Base-by-base conservation (phyloP, 2,797 vertebrate species). In the Danio choprae region DNA sequence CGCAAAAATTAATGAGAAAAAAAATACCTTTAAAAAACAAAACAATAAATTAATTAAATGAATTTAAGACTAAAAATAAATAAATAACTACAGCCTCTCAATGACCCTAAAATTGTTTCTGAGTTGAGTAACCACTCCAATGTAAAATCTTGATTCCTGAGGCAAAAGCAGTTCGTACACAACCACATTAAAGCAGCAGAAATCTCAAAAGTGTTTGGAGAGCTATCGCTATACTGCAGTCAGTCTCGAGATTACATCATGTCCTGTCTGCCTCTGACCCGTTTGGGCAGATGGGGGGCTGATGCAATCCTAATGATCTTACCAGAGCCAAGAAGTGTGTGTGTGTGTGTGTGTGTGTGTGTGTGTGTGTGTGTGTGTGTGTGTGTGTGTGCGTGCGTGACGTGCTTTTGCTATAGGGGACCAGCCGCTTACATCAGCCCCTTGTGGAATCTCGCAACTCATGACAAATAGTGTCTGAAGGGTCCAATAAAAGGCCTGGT, bases 351-450 rank as follows among this genome's bases (percentile, higher is more conserved):
- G 29, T 29, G 29, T 29, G 29, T 29, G 29, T n/a, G n/a, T n/a
- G n/a, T n/a, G n/a, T 87, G 88, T 90, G 85, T 82, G 84, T n/a
- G n/a, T n/a, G n/a, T n/a, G n/a, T n/a, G 87, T 88, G 88, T 90
- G 83, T 75, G 80, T 51, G 48, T 51, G 87, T 59, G 89, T 85
- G 64, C 84, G 88, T 87, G 88, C 90, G 85, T 82, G 84, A 86
- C 81, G 82, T 87, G 84, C 77, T 80, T 84, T 82, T 46, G 68
- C 81, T 84, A 87, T 83, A 84, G 88, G 87, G 85, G 85, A 84
- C 85, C 81, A 87, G 88, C 83, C 84, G 87, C 89, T 87, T 87
- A 91, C 86, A 89, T 87, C 83, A 88, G 86, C 55, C 55, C 80
- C 22, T 84, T 63, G 87, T 78, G 89, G 88, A 91, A 87, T 90